A percentile compares a stretch with the other conserved stretches of the same genome.
Evolutionary conservation across 2,113 vertebrate genomes (phyloP).

Genomic region (Lophura nycthemera): DNA sequence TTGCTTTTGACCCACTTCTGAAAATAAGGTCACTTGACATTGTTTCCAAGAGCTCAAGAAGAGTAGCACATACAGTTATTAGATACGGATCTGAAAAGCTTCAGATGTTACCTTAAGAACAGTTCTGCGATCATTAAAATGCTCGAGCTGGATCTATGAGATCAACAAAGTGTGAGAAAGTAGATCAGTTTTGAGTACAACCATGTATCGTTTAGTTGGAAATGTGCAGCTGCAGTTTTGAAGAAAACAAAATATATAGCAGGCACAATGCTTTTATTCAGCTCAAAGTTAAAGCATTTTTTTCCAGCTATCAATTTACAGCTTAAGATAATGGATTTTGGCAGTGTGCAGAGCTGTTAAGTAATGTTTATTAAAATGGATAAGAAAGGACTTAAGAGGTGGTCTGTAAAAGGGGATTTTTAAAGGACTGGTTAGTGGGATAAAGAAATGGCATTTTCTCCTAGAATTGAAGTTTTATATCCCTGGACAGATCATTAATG

Average conservation of each 20-base stretch:
- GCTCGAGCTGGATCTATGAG: background rate
- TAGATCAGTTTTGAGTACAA: slow-evolving; percentile 34
- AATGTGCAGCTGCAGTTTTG: slow-evolving; percentile 49
- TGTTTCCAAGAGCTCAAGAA: background rate
- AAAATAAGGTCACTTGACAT: background rate
- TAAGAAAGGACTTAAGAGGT: slow-evolving; percentile 59
- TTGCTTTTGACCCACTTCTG: background rate
- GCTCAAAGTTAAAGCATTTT: slow-evolving; percentile 33
- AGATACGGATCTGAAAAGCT: background rate
- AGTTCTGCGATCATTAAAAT: background rate
- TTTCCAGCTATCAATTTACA: slow-evolving; percentile 71
- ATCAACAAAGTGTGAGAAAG: slow-evolving; percentile 42
- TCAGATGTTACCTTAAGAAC: slow-evolving; percentile 4
- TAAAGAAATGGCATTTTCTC: slow-evolving; percentile 41
- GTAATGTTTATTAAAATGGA: slow-evolving; percentile 70
- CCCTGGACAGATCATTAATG: slow-evolving; percentile 50
- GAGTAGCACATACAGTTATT: background rate
- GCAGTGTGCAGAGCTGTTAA: slow-evolving; percentile 62
- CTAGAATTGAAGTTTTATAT: slow-evolving; percentile 33
- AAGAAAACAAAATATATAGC: slow-evolving; percentile 45
- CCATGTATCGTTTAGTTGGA: slow-evolving; percentile 24
- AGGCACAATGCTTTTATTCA: slow-evolving; percentile 67
- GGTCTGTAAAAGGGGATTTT: slow-evolving; percentile 33
- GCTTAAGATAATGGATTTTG: slow-evolving; percentile 70
- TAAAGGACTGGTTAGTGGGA: slow-evolving; percentile 34